Conservation (phyloP, 2,797 vertebrate species). For the Microctenopoma stevenorrisi region DNA sequence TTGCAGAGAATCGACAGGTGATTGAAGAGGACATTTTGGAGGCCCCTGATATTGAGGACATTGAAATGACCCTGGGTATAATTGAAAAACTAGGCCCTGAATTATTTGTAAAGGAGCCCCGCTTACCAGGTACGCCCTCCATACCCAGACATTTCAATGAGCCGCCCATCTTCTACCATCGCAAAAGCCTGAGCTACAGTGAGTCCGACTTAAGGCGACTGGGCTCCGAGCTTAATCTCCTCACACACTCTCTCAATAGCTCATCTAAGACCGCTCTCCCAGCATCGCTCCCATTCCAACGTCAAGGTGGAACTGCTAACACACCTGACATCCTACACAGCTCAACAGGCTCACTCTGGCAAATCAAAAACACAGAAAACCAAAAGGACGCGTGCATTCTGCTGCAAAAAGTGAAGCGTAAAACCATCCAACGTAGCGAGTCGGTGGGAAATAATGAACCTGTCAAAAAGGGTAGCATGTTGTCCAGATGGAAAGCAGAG, state of each 20-base stretch:
- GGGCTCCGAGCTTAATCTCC: conserved; percentile 84
- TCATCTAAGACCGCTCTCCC: not conserved
- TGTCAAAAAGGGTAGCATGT: conserved; percentile 36
- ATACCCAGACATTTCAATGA: conserved; percentile 79
- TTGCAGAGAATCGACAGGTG: conserved; percentile 91
- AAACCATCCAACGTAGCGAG: conserved; percentile 82
- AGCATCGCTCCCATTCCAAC: not conserved
- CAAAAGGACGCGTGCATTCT: conserved; percentile 67
- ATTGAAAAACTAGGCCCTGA: conserved; percentile 78
- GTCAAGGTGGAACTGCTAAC: conserved; percentile 53
- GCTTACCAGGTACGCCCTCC: conserved; percentile 73
- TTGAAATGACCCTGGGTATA: conserved; percentile 85
- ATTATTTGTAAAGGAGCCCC: conserved; percentile 58
- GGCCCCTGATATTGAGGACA: conserved; percentile 86
- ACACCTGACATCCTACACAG: conserved; percentile 60
- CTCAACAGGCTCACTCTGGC: conserved; percentile 85
- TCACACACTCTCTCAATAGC: conserved; percentile 75
- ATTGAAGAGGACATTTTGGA: conserved; percentile 87
- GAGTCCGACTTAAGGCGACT: conserved; percentile 90
- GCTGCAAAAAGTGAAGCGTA: conserved; percentile 71
- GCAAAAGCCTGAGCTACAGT: conserved; percentile 93
- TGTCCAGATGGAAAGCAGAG: conserved; percentile 67
- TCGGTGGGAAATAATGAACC: conserved; percentile 72
- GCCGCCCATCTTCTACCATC: conserved; percentile 86
- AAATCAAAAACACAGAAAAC: conserved; percentile 76